Evolutionary conservation across 2,113 vertebrate species (phyloP).

Genomic region (Festucalex cinctus): DNA sequence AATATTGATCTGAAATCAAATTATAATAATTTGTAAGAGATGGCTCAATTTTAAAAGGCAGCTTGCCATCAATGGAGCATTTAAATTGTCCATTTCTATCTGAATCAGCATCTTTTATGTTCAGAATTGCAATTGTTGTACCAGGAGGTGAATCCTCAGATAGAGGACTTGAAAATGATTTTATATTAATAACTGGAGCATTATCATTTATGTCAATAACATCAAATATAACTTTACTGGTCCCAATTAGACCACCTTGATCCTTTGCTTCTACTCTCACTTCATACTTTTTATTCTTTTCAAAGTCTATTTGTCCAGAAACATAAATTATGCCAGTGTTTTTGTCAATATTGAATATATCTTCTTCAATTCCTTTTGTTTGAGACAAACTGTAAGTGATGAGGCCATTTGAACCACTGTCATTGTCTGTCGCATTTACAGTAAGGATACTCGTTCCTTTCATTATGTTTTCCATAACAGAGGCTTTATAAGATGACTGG

Average conservation of each 20-base stretch:
- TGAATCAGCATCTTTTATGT: constrained; percentile 51
- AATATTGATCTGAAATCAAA: constrained; percentile 30
- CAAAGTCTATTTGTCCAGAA: constrained; percentile 30
- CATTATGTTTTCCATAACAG: constrained; percentile 59
- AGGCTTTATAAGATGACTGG: constrained; percentile 58
- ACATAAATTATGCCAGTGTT: constrained; percentile 29
- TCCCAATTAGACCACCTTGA: constrained; percentile 31
- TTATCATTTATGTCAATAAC: constrained; percentile 60
- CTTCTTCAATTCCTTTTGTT: background rate
- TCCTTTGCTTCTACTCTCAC: constrained; percentile 54
- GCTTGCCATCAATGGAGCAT: constrained; percentile 32
- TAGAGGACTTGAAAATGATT: constrained; percentile 43
- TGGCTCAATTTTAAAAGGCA: constrained; percentile 47
- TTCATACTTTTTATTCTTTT: constrained; percentile 37
- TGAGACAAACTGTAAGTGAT: constrained; percentile 29
- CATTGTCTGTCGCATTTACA: constrained; percentile 68
- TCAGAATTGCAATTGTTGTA: constrained; percentile 50
- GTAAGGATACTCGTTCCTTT: constrained; percentile 57
- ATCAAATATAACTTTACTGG: constrained; percentile 52
- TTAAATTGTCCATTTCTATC: constrained; percentile 44
- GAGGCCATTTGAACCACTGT: constrained; percentile 58
- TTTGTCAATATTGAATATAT: constrained; percentile 39
- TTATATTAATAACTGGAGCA: constrained; percentile 60
- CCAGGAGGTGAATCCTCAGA: constrained; percentile 32
- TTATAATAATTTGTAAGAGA: constrained; percentile 42